Percentiles rank a stretch among this genome's conserved stretches.
Evolutionary conservation across 2,113 vertebrate species (phyloP).

Genomic region (Phodopus roborovskii): DNA sequence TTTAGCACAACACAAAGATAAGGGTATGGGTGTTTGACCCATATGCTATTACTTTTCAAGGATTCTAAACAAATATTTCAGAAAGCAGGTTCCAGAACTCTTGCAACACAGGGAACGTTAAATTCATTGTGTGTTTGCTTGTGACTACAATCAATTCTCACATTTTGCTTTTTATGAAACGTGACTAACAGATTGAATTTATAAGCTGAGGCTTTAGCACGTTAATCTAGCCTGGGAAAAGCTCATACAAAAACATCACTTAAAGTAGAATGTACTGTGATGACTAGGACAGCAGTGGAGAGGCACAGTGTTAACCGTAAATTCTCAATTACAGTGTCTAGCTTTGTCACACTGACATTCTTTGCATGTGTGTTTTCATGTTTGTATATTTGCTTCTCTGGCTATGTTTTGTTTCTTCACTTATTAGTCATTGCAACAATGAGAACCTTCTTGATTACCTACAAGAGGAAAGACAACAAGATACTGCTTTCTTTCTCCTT

Average conservation of each 20-base stretch:
- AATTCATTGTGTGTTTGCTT: background rate
- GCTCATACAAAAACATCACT: background rate
- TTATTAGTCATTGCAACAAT: conserved; percentile 69
- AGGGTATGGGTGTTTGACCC: conserved; percentile 66
- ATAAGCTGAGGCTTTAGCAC: background rate
- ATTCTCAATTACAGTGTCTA: background rate
- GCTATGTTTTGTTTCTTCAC: conserved; percentile 63
- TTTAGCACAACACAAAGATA: conserved; percentile 21
- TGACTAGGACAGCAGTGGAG: background rate
- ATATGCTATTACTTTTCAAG: background rate
- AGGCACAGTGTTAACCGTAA: background rate
- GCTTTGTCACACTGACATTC: conserved; percentile 28
- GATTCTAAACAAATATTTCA: background rate
- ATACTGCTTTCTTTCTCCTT: background rate
- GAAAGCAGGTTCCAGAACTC: background rate
- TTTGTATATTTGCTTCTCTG: background rate
- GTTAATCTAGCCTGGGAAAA: background rate
- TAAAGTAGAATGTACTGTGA: background rate
- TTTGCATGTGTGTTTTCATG: background rate
- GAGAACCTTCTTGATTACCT: conserved; percentile 60
- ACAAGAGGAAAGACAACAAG: conserved; percentile 72
- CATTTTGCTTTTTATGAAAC: background rate
- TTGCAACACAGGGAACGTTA: background rate
- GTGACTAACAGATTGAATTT: background rate
- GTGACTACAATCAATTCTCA: background rate